phyloP scores from a whole-genome alignment of 2,113 vertebrate species.

The Pleuronectes platessa region DNA sequence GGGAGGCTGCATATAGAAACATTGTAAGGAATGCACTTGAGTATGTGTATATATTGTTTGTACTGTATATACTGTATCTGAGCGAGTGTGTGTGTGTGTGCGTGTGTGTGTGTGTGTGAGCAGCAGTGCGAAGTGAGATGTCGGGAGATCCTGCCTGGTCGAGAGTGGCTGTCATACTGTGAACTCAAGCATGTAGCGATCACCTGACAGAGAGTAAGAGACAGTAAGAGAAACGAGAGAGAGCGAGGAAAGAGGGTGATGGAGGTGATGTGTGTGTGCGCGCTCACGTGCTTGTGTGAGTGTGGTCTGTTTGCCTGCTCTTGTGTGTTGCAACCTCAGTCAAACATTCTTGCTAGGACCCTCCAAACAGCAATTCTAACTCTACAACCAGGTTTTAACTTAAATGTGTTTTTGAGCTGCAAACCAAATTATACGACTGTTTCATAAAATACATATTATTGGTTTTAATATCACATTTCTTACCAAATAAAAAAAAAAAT shows the following conservation, averaged over 20 bases:
- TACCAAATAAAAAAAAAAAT: neutral
- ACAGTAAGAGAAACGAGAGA: neutral
- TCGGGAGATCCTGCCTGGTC: slow-evolving; percentile 36
- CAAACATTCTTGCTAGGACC: neutral
- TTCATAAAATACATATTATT: no score
- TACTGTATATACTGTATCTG: neutral
- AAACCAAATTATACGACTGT: no score
- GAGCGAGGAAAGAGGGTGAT: neutral
- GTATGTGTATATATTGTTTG: neutral
- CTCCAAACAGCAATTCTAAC: neutral
- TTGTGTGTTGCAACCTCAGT: slow-evolving; percentile 11
- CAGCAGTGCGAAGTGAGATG: slow-evolving; percentile 36
- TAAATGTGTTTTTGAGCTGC: no score
- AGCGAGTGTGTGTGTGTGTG: slow-evolving; percentile 10
- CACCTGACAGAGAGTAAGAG: slow-evolving; percentile 39
- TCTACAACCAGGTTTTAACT: neutral
- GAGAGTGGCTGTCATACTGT: slow-evolving; percentile 64
- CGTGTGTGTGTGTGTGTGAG: neutral
- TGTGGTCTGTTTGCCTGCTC: slow-evolving; percentile 29
- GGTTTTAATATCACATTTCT: no score
- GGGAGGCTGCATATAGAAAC: slow-evolving; percentile 29
- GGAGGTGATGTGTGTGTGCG: neutral
- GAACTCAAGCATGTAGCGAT: slow-evolving; percentile 61
- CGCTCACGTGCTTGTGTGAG: neutral
- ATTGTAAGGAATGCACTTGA: neutral